Conservation (phyloP, 2,888 invertebrate genomes). For the Druceiella hillmani region DNA sequence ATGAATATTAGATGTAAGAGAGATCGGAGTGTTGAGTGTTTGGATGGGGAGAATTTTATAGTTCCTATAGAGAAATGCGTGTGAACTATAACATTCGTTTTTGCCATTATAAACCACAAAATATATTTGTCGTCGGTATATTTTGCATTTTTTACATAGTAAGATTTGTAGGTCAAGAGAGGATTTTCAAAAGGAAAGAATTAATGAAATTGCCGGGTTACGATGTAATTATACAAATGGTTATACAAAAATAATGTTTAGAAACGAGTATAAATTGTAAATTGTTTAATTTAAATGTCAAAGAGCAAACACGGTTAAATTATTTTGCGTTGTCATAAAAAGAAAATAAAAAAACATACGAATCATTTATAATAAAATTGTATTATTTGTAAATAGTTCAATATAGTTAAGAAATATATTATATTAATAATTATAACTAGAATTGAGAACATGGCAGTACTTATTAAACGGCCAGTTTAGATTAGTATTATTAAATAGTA, state of each 20-base stretch:
- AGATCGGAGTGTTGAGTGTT: conserved; percentile 5
- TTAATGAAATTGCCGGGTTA: too few relatives aligned
- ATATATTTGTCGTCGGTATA: conserved; percentile 51
- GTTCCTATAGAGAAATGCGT: conserved; percentile 49
- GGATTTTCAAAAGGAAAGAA: too few relatives aligned
- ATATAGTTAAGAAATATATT: conserved; percentile 56
- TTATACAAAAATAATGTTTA: too few relatives aligned
- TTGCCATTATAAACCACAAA: conserved; percentile 47
- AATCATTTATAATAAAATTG: conserved; percentile 53
- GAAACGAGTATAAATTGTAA: conserved; percentile 51
- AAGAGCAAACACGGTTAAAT: conserved; percentile 52
- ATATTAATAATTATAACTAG: conserved; percentile 55
- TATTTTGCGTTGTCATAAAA: conserved; percentile 55
- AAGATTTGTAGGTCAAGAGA: conserved; percentile 48
- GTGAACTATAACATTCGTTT: conserved; percentile 52
- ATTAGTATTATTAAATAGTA: conserved; percentile 59
- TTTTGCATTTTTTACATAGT: conserved; percentile 49
- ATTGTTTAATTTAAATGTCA: conserved; percentile 44
- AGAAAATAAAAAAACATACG: conserved; percentile 54
- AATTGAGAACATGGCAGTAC: conserved; percentile 56
- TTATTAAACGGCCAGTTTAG: conserved; percentile 69
- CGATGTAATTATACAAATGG: too few relatives aligned
- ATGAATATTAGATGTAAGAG: conserved; percentile 19
- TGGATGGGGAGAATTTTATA: conserved; percentile 46
- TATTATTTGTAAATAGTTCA: conserved; percentile 60